Conservation (phyloP, 2,888 invertebrate genomes). For the Apodemia hepburni region DNA sequence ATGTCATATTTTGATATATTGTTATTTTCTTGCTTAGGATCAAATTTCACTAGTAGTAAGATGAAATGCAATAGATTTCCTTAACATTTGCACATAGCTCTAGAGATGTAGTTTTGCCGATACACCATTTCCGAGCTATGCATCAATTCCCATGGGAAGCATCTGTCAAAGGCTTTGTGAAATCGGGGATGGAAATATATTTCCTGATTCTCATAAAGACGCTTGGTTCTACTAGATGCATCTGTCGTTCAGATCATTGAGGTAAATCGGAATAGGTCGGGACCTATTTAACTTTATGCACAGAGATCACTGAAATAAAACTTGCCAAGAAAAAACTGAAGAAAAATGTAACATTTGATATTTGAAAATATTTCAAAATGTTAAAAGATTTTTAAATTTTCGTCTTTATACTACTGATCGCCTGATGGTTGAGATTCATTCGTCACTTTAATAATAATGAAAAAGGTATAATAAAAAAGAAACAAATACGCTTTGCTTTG, state of each 20-base stretch:
- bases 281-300: conserved; percentile 6
- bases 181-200: conserved; percentile 7
- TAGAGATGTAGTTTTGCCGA: not conserved
- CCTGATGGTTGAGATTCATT: no score
- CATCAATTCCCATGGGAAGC: conserved; percentile 9
- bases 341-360: not conserved
- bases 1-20: no score
- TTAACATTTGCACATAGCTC: not conserved
- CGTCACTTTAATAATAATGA: no score
- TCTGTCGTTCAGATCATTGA: not conserved
- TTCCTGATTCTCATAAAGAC: conserved; percentile 2
- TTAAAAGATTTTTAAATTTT: no score
- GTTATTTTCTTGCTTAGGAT: no score
- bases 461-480: no score
- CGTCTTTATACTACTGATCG: no score
- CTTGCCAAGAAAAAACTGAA: not conserved
- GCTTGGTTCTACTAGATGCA: not conserved
- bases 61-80: not conserved
- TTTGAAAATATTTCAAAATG: not conserved
- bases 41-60: no score
- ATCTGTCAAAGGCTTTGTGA: conserved; percentile 12
- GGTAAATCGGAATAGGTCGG: not conserved
- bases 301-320: not conserved
- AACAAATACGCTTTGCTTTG: no score
- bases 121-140: conserved; percentile 6